Percentiles rank a stretch among this genome's conserved stretches.
Evolutionary conservation across 2,888 invertebrate genomes (phyloP).

Genomic region (Nephrotoma guestfalica): DNA sequence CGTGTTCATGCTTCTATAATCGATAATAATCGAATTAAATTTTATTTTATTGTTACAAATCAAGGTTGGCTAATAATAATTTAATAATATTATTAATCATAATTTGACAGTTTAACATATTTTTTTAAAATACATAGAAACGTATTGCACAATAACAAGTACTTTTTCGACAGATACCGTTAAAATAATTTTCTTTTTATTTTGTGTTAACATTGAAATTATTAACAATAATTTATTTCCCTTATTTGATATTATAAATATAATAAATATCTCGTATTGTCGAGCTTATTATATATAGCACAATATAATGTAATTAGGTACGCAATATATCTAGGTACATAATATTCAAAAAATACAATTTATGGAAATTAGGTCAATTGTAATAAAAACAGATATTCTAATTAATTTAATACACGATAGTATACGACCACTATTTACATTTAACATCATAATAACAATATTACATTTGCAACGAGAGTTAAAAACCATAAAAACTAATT

Average conservation of each 20-base stretch:
- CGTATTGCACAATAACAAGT: not conserved
- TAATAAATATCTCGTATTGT: not conserved
- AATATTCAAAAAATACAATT: not conserved
- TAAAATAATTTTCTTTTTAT: not conserved
- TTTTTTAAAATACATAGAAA: not conserved
- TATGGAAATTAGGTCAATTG: not conserved
- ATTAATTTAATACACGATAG: not conserved
- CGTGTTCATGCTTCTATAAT: not conserved
- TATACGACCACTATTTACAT: not conserved
- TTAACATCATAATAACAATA: not conserved
- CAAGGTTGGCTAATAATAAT: not conserved
- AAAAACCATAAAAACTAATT: not conserved
- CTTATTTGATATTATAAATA: not conserved
- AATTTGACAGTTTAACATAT: not conserved
- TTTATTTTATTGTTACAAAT: not conserved
- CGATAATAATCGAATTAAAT: not conserved
- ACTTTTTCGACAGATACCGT: not conserved
- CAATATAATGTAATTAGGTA: not conserved
- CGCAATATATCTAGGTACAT: not conserved
- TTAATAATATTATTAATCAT: not conserved
- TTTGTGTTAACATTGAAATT: not conserved
- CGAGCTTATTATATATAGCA: not conserved
- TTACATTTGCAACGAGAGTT: not conserved
- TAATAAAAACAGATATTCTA: not conserved
- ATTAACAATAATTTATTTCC: not conserved